Percentiles rank a stretch among this genome's conserved stretches.
Conservation (phyloP, 2,113 vertebrate species). For the Crotalus tigris region DNA sequence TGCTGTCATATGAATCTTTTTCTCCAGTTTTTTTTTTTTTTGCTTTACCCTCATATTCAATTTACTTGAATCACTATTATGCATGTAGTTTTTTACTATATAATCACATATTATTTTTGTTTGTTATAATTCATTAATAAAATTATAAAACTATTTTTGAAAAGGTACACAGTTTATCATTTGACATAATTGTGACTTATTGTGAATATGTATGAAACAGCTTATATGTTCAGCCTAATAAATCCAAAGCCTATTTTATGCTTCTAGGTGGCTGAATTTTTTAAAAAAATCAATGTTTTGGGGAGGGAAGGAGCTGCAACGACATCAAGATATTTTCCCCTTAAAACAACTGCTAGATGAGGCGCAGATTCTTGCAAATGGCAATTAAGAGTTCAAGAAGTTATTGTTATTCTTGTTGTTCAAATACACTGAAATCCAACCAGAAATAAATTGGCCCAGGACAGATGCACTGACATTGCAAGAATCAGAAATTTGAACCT, state of each 20-base stretch:
- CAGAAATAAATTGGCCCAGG: background rate
- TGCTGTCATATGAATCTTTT: background rate
- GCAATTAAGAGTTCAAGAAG: background rate
- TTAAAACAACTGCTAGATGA: background rate
- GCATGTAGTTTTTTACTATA: background rate
- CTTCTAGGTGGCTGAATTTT: background rate
- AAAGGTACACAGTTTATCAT: background rate
- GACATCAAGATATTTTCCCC: background rate
- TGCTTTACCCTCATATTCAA: background rate
- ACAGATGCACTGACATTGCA: background rate
- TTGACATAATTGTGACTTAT: background rate
- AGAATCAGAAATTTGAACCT: background rate
- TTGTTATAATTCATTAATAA: background rate
- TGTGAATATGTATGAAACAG: background rate
- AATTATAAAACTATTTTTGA: background rate
- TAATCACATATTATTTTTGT: background rate
- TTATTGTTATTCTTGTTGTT: background rate
- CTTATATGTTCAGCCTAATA: background rate
- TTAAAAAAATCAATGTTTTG: background rate
- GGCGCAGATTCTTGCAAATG: background rate
- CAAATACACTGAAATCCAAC: background rate
- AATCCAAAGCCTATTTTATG: background rate
- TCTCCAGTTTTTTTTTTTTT: background rate
- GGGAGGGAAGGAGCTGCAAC: background rate
- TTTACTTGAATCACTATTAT: background rate